Evolutionary conservation across 1,140 invertebrate species (phyloP), one percentile per base, ranked within the genome.

Genomic region (Hyles vespertilio): DNA sequence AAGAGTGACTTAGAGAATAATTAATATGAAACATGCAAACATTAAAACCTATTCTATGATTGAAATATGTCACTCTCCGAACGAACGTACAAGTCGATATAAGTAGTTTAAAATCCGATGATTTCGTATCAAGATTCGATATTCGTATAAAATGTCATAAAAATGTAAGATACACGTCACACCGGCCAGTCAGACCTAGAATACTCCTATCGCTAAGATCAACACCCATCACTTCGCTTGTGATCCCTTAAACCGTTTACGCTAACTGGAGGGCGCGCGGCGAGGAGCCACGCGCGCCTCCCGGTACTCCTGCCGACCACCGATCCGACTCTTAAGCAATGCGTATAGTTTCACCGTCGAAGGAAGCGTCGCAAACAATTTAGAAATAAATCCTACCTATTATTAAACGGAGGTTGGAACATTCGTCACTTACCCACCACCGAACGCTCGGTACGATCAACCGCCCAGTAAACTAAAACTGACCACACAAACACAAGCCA

Each of bases 191-290:
- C 52, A 22, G 43, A 44, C n/a, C 32, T 11, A 2, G 22, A 43
- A 44, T 43, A 59, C 10, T 51, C 69, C 63, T 65, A 63, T 47
- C 47, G 51, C 60, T 70, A 70, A 46, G 47, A 65, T 59, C 62
- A 63, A 69, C 51, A 57, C 53, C 65, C 68, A 67, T 75, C 72
- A 75, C 71, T 56, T 73, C 76, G 72, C 79, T 58, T 69, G 74
- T 85, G 84, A 79, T 85, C 81, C 82, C 81, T 77, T 74, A 72
- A 87, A 82, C 81, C 83, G 69, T 78, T 76, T 77, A 84, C 77
- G 56, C 78, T 85, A 77, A 69, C 11, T 7, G 3, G 36, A 32
- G 33, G 34, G n/a, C 11, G 8, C 46, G 4, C 33, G 46, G 0
- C 49, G 33, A 48, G 3, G 34, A 34, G 40, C 32, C 44, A 32